Percentiles rank a stretch among this genome's conserved stretches.
phyloP scores from a whole-genome alignment of 2,113 vertebrate species.

The Dasyurus viverrinus region DNA sequence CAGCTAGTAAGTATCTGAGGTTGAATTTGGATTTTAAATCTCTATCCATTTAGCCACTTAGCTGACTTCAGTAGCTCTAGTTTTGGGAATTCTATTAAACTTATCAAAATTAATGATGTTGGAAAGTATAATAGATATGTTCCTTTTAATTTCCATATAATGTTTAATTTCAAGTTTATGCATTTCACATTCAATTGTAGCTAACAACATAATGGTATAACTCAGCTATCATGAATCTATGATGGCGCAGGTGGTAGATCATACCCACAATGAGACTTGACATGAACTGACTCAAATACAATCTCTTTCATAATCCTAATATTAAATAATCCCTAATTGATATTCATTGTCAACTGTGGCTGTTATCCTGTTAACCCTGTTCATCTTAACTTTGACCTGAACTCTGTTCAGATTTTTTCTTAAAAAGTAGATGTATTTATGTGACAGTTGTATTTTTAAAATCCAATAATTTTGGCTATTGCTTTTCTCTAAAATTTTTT shows the following conservation, averaged over 20 bases:
- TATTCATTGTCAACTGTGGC: not conserved
- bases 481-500: not conserved
- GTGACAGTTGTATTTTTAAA: not conserved
- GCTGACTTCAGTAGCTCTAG: not conserved
- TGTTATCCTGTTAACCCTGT: not conserved
- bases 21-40: too few relatives aligned
- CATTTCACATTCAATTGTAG: not conserved
- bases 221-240: not conserved
- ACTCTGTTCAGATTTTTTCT: not conserved
- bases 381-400: not conserved
- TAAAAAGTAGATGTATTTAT: not conserved
- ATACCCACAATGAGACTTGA: not conserved
- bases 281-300: not conserved
- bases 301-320: not conserved
- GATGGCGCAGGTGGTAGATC: not conserved
- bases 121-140: too few relatives aligned
- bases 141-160: not conserved
- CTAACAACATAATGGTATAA: not conserved
- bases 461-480: not conserved
- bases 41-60: not conserved
- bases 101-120: not conserved
- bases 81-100: not conserved
- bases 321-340: not conserved
- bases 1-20: too few relatives aligned
- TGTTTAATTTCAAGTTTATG: not conserved